Conservation (phyloP, 2,113 vertebrate genomes). For the Lynx canadensis region DNA sequence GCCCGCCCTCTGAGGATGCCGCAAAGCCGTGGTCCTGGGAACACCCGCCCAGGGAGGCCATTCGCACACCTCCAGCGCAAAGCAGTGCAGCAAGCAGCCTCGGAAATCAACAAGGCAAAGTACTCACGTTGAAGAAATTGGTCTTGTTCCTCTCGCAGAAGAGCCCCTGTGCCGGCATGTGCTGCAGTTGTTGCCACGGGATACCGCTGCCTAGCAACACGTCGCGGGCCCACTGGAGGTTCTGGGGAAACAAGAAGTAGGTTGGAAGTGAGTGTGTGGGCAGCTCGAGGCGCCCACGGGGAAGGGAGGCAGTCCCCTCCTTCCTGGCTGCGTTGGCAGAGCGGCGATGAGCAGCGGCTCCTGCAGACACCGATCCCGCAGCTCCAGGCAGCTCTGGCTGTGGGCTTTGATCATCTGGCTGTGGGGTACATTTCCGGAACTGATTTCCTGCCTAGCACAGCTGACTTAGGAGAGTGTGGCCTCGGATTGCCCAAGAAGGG, state of each 20-base stretch:
- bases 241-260: constrained; percentile 90
- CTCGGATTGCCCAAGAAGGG: neutral
- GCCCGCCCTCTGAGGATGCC: neutral
- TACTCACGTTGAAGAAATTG: constrained; percentile 99
- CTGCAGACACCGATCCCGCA: neutral
- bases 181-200: constrained; percentile 99
- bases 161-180: constrained; percentile 99
- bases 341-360: neutral
- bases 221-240: constrained; percentile 98
- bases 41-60: neutral
- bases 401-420: constrained; percentile 6
- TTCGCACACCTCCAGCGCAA: neutral
- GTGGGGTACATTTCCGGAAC: neutral
- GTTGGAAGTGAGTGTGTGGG: constrained; percentile 78
- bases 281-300: constrained; percentile 57
- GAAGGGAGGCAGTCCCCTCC: constrained; percentile 49
- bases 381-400: neutral
- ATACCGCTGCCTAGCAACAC: constrained; percentile 99
- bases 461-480: neutral
- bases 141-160: constrained; percentile 99
- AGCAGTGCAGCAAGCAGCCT: constrained; percentile 40
- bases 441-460: neutral
- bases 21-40: neutral
- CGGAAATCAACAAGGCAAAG: constrained; percentile 59
- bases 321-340: constrained; percentile 27